phyloP scores from a whole-genome alignment of 2,888 invertebrate species.

The Lingula anatina region DNA sequence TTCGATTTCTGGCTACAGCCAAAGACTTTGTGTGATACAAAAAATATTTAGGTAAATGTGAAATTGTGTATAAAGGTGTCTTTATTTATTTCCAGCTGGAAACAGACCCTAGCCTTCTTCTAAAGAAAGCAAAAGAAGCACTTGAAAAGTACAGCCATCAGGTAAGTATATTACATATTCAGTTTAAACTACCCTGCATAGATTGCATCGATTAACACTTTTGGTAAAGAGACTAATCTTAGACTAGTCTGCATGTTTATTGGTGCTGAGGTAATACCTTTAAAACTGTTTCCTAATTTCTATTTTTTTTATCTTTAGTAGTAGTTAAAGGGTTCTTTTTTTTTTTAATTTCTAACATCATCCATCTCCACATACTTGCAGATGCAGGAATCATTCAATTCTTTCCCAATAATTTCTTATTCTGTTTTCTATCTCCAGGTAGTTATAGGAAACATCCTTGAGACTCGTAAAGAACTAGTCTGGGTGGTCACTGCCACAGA shows the following conservation, averaged over 20 bases:
- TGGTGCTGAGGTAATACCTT: no score
- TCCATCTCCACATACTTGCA: no score
- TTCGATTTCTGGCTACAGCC: no score
- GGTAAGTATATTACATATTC: conserved; percentile 56
- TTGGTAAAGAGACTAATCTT: no score
- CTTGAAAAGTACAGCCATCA: conserved; percentile 89
- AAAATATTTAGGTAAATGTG: not conserved
- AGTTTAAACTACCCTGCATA: not conserved
- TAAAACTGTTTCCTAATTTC: no score
- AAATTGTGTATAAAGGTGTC: not conserved
- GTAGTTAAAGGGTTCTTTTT: no score
- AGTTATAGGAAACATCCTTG: conserved; percentile 88
- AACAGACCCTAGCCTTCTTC: conserved; percentile 82
- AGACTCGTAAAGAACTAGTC: conserved; percentile 70
- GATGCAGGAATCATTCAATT: not conserved
- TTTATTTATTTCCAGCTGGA: conserved; percentile 62
- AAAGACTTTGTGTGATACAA: not conserved
- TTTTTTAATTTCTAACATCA: no score
- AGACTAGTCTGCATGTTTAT: no score
- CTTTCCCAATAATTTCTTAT: not conserved
- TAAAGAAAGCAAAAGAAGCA: conserved; percentile 80
- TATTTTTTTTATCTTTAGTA: no score
- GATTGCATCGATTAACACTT: no score
- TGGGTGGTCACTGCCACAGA: conserved; percentile 63
- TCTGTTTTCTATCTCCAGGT: conserved; percentile 66